Evolutionary conservation across 2,888 invertebrate species (phyloP).

Genomic region (Lepidocyrtoides sp.): DNA sequence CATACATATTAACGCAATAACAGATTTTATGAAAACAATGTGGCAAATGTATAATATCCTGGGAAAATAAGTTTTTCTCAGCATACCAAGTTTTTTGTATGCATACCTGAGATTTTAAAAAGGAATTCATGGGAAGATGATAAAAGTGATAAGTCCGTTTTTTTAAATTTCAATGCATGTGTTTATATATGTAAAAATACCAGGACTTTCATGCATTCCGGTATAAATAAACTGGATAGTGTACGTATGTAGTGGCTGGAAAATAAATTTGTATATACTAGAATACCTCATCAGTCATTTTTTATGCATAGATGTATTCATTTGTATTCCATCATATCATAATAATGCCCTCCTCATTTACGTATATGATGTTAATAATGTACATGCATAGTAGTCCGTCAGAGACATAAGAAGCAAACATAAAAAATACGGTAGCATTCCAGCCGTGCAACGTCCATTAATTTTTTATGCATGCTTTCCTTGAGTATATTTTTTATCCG

Average conservation of each 20-base stretch:
- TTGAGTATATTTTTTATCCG: not conserved
- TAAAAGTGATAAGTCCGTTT: not conserved
- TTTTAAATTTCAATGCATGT: not conserved
- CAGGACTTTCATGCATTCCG: not conserved
- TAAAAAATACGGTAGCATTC: slow-evolving; percentile 75
- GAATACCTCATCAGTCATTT: no score
- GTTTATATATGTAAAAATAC: not conserved
- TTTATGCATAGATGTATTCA: not conserved
- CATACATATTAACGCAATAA: no score
- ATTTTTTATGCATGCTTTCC: slow-evolving; percentile 60
- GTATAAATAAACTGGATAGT: no score
- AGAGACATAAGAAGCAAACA: not conserved
- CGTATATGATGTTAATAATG: not conserved
- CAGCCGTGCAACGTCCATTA: slow-evolving; percentile 73
- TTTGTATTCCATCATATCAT: not conserved
- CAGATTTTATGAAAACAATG: no score
- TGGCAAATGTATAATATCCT: not conserved
- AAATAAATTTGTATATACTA: no score
- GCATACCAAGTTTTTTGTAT: not conserved
- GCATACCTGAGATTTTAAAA: not conserved
- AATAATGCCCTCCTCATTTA: not conserved
- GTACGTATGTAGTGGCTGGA: no score
- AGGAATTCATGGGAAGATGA: not conserved
- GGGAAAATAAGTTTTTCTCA: not conserved
- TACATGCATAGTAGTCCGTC: not conserved